These are phyloP conservation scores for Microcaecilia unicolor DNA, from an alignment of 2,797 vertebrate species.

Conservation along the genomic window DNA sequence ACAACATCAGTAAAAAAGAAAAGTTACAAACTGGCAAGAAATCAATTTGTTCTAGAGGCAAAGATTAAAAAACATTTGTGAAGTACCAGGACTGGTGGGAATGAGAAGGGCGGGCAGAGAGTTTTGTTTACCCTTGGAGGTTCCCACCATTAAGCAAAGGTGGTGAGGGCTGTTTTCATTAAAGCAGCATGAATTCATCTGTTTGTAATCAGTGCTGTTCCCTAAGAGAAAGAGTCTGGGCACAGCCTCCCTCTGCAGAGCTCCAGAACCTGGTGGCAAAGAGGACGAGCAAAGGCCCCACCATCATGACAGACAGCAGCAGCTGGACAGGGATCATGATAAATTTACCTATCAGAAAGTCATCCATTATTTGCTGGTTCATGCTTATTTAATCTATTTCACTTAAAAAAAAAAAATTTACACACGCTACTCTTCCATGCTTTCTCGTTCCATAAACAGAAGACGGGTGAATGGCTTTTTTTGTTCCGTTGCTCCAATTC, in stretches of 20 bases:
- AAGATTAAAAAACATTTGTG: conserved; percentile 39
- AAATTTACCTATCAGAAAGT: too few species aligned
- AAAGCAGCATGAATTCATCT: conserved; percentile 47
- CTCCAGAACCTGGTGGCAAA: not conserved
- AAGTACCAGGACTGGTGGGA: conserved; percentile 36
- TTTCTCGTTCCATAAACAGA: too few species aligned
- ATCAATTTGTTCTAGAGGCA: conserved; percentile 56
- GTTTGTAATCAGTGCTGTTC: conserved; percentile 44
- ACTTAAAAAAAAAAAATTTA: too few species aligned
- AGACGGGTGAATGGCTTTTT: too few species aligned
- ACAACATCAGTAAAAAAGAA: conserved; percentile 47
- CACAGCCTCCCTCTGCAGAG: conserved; percentile 36
- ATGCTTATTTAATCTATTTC: too few species aligned
- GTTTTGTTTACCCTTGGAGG: conserved; percentile 48
- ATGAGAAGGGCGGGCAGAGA: conserved; percentile 30
- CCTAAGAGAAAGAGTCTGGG: conserved; percentile 29
- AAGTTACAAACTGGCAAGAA: conserved; percentile 46
- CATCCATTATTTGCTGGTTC: too few species aligned
- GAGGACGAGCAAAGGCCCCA: conserved; percentile 13
- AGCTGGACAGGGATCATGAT: conserved; percentile 20
- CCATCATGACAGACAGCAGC: conserved; percentile 31
- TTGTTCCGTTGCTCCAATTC: too few species aligned
- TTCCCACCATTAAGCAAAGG: conserved; percentile 50
- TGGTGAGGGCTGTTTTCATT: conserved; percentile 38
- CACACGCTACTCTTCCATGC: too few species aligned